Conservation (phyloP, 2,113 vertebrate species). For the Rostratula benghalensis region DNA sequence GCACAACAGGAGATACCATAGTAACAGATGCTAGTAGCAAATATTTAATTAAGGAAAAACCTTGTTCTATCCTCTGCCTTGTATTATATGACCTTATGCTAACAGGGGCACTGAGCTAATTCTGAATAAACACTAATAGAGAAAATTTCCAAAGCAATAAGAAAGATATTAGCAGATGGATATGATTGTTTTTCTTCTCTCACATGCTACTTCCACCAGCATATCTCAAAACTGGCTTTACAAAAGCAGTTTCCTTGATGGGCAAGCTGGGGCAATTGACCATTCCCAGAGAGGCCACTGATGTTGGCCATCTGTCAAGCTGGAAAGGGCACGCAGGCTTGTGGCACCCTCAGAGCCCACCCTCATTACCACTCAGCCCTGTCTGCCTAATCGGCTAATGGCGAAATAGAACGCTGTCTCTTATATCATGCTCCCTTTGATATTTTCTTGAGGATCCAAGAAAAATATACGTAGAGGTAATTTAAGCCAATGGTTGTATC, state of each 20-base stretch:
- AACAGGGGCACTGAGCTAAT: background rate
- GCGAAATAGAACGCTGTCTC: background rate
- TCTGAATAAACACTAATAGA: background rate
- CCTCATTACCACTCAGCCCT: background rate
- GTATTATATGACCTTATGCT: background rate
- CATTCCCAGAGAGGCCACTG: background rate
- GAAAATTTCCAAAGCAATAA: background rate
- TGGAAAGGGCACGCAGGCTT: accelerated
- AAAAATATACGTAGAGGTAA: background rate
- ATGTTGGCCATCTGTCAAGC: background rate
- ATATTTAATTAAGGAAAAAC: background rate
- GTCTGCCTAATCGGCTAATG: background rate
- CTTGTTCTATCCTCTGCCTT: background rate
- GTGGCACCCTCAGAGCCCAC: background rate
- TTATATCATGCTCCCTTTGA: background rate
- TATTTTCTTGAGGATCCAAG: background rate
- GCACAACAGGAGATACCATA: background rate
- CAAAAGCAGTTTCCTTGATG: background rate
- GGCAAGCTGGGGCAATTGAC: background rate
- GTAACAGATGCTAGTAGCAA: background rate
- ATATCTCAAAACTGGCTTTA: background rate
- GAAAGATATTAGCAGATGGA: background rate
- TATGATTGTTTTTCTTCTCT: background rate
- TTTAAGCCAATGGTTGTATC: background rate
- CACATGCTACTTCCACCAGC: background rate